A percentile compares a stretch with the other conserved stretches of the same genome.
Conservation (phyloP, 1,140 invertebrate species). For the Drosophila paulistorum region DNA sequence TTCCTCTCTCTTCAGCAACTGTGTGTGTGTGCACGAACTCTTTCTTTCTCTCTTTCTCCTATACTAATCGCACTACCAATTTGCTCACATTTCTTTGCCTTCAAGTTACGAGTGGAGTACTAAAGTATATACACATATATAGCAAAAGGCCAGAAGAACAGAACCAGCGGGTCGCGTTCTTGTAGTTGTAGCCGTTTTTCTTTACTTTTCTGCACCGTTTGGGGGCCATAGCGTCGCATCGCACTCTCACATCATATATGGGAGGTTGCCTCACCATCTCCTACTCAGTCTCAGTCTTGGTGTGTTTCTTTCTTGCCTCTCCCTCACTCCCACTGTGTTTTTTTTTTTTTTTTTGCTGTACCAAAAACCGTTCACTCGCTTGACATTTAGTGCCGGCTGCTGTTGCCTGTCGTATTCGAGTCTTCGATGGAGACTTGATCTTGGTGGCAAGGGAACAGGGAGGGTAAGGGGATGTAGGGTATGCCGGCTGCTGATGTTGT, state of each 20-base stretch:
- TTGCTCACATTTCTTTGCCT: conserved; percentile 20
- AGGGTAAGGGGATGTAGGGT: neutral
- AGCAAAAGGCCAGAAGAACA: conserved; percentile 9
- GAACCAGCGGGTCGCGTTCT: conserved; percentile 5
- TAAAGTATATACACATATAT: neutral
- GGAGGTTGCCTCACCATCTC: neutral
- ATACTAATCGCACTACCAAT: conserved; percentile 16
- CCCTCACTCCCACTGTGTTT: neutral
- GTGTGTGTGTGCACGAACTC: neutral
- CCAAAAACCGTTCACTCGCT: conserved; percentile 50
- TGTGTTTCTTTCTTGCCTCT: neutral
- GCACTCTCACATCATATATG: neutral
- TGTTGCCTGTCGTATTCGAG: conserved; percentile 25
- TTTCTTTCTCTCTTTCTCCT: neutral
- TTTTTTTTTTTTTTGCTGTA: conserved; percentile 20
- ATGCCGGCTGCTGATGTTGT: conserved; percentile 5
- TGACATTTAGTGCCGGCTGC: conserved; percentile 53
- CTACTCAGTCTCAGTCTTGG: neutral
- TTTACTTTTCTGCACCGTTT: conserved; percentile 21
- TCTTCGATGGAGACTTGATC: conserved; percentile 25
- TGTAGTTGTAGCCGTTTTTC: conserved; percentile 8
- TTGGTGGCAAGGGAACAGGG: neutral
- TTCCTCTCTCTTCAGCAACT: neutral
- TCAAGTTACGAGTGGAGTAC: conserved; percentile 1
- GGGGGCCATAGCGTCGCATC: neutral